Base-by-base conservation (phyloP, 2,797 vertebrate species). In the Pseudomugil gertrudae region DNA sequence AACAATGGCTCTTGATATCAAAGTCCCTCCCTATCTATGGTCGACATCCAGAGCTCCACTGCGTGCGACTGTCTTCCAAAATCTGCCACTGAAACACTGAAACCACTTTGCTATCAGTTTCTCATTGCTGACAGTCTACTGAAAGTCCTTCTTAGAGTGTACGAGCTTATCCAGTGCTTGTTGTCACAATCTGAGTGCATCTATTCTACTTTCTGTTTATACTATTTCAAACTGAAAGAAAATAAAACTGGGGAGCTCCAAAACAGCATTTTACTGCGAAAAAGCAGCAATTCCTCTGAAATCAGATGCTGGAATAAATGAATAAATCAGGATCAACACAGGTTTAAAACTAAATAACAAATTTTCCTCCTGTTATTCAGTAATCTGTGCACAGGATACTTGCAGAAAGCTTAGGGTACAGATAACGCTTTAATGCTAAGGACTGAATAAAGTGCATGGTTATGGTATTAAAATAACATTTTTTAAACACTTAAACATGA, bases 1-100 rank as follows among this genome's bases (percentile, higher is more conserved):
- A 83, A 85, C 82, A 88, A 78, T 76, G 73, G 81, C 63, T 86
- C 74, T 82, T 65, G 7, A 66, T 81, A 80, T 85, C 76, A 88
- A 84, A 89, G 80, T 75, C 66, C 77, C 57, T 74, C 65, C 17
- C 63, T 80, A 84, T 89, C 83, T 77, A n/a, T 78, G 83, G 79
- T 89, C 80, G 75, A 72, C 85, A 89, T 83, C 69, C 85, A 74
- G 32, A 80, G 79, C 64, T 71, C 71, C 75, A 65, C 62, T 69
- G 27, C 69, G 57, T 69, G 64, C 58, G 52, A 80, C 70, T 59
- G 9, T 62, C 71, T 66, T 80, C 57, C 14, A 66, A 62, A 85
- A 81, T 71, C 70, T 61, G 59, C 35, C 1, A 27, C 30, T 9
- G 76, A 75, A 85, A 76, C 40, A 67, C 30, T 9, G 76, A 75